Conservation (phyloP, 2,888 invertebrate species). For the Zaprionus lineosus region DNA sequence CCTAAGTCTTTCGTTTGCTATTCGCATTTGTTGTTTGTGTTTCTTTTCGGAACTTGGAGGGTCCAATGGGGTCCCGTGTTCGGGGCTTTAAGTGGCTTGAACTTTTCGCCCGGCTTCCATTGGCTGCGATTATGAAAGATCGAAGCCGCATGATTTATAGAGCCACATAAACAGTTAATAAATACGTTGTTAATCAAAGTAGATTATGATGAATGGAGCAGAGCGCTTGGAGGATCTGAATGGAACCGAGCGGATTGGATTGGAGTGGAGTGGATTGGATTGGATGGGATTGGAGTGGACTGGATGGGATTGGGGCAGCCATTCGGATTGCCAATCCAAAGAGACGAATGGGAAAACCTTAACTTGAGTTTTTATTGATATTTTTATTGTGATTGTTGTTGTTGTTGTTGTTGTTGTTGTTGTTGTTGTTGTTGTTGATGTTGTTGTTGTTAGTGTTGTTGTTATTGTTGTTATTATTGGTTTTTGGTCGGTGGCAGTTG, state of each 20-base stretch:
- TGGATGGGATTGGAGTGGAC: neutral
- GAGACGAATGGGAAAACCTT: no score
- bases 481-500: constrained; percentile 3
- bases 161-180: constrained; percentile 57
- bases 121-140: constrained; percentile 46
- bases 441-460: constrained; percentile 8
- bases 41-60: neutral
- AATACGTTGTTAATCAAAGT: constrained; percentile 50
- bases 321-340: no score
- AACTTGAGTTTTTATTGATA: constrained; percentile 53
- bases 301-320: no score
- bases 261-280: neutral
- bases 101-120: constrained; percentile 47
- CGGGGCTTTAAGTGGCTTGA: constrained; percentile 44
- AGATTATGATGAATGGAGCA: constrained; percentile 15
- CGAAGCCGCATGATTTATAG: constrained; percentile 51
- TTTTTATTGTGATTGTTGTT: constrained; percentile 55
- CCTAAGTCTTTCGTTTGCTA: constrained; percentile 38
- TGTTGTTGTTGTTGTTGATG: constrained; percentile 9
- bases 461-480: constrained; percentile 8
- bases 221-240: neutral
- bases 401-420: constrained; percentile 20
- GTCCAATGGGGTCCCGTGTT: neutral
- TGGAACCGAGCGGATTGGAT: neutral
- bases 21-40: constrained; percentile 1